These are phyloP conservation scores for Ctenomys sociabilis DNA, from an alignment of 2,113 vertebrate species.

Conservation along the genomic window DNA sequence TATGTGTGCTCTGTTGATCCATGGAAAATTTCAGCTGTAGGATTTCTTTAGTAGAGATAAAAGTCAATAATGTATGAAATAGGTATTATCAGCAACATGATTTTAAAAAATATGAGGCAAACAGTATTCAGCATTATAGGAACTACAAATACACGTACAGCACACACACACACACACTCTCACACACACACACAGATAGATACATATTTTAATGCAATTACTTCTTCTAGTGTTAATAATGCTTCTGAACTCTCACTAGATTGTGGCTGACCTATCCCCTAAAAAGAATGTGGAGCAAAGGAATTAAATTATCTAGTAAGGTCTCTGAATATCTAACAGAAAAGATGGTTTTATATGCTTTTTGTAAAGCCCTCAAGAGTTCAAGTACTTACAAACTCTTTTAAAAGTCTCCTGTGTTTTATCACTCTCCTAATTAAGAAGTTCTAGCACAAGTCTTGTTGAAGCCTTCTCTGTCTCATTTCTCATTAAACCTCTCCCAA, in stretches of 20 bases:
- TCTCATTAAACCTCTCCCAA: background rate
- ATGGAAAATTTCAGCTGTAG: slow-evolving; percentile 71
- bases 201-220: background rate
- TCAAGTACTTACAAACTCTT: slow-evolving; percentile 24
- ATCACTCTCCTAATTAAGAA: slow-evolving; percentile 48
- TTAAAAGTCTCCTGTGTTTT: slow-evolving; percentile 57
- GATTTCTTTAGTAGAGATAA: slow-evolving; percentile 77
- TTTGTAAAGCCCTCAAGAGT: slow-evolving; percentile 53
- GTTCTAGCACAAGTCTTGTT: background rate
- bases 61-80: slow-evolving; percentile 74
- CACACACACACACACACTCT: background rate
- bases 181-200: background rate
- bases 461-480: slow-evolving; percentile 33
- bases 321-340: background rate
- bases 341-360: slow-evolving; percentile 42
- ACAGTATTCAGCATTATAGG: background rate
- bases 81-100: slow-evolving; percentile 50
- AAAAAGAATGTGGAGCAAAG: slow-evolving; percentile 51
- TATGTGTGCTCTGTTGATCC: slow-evolving; percentile 77
- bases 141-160: background rate
- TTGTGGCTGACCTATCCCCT: background rate
- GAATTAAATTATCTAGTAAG: slow-evolving; percentile 25
- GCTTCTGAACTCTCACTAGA: slow-evolving; percentile 31
- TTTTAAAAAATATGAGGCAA: slow-evolving; percentile 72
- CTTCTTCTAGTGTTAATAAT: slow-evolving; percentile 47